phyloP scores from a whole-genome alignment of 1,140 invertebrate species.

The Sitobion miscanthi region DNA sequence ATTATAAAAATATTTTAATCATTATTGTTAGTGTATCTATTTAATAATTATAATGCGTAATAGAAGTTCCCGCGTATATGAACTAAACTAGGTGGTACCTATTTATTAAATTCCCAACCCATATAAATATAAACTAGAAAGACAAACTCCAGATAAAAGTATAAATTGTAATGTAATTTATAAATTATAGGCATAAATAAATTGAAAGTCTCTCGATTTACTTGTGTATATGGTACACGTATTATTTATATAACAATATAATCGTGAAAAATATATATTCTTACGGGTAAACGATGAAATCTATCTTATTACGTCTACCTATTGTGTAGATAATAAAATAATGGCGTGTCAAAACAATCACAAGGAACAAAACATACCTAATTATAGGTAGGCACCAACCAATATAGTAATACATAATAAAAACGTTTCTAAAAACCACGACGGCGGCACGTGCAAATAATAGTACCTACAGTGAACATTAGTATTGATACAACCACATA shows the following conservation, averaged over 20 bases:
- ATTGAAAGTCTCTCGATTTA: not conserved
- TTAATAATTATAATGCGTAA: too few species aligned
- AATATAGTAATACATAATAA: not conserved
- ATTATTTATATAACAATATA: not conserved
- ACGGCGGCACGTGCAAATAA: not conserved
- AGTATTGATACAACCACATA: not conserved
- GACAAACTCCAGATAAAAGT: not conserved
- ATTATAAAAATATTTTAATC: too few species aligned
- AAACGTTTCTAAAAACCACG: not conserved
- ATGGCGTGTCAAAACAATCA: conserved; percentile 11
- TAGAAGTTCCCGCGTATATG: too few species aligned
- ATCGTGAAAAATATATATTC: not conserved
- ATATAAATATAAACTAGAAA: too few species aligned
- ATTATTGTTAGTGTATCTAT: too few species aligned
- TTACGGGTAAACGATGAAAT: conserved; percentile 2
- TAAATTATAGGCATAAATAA: not conserved
- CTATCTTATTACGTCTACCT: conserved; percentile 4
- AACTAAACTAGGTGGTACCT: too few species aligned
- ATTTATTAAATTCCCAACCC: too few species aligned
- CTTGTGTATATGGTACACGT: not conserved
- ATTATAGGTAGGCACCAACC: not conserved
- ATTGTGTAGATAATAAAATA: conserved; percentile 14
- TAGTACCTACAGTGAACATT: not conserved
- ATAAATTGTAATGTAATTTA: not conserved
- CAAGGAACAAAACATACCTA: not conserved